These are phyloP conservation scores for Luscinia megarhynchos DNA, from an alignment of 2,797 vertebrate species.

Conservation along the genomic window DNA sequence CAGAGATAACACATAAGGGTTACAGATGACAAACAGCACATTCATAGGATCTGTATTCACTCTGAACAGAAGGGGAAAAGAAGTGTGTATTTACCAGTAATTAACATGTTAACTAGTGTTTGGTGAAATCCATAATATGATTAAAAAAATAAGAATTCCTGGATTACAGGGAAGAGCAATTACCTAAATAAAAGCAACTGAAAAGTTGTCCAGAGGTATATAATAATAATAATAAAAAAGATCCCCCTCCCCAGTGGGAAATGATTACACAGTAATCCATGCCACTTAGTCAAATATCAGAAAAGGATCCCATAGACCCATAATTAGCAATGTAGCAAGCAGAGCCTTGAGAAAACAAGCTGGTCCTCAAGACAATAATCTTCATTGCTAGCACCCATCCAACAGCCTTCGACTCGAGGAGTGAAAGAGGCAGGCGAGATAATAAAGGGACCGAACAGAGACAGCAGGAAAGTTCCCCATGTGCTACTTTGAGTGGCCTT, in stretches of 20 bases:
- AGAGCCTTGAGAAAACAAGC: slow-evolving; percentile 78
- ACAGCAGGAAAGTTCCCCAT: slow-evolving; percentile 75
- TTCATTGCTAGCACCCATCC: slow-evolving; percentile 71
- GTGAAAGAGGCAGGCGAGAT: slow-evolving; percentile 68
- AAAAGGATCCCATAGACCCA: slow-evolving; percentile 58
- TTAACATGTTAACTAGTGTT: slow-evolving; percentile 63
- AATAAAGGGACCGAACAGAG: slow-evolving; percentile 75
- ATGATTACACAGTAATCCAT: slow-evolving; percentile 57
- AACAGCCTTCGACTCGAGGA: slow-evolving; percentile 71
- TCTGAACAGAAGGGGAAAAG: slow-evolving; percentile 19
- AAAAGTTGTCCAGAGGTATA: slow-evolving; percentile 43
- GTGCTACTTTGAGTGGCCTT: slow-evolving; percentile 75
- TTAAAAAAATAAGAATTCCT: slow-evolving; percentile 46
- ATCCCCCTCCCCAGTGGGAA: slow-evolving; percentile 31
- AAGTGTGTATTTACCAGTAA: slow-evolving; percentile 45
- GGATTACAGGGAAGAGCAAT: slow-evolving; percentile 51
- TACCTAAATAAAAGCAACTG: slow-evolving; percentile 48
- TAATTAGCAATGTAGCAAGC: slow-evolving; percentile 77
- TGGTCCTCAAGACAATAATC: slow-evolving; percentile 74
- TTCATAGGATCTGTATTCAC: slow-evolving; percentile 19
- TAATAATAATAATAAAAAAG: slow-evolving; percentile 50
- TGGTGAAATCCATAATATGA: slow-evolving; percentile 58
- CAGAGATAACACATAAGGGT: slow-evolving; percentile 11
- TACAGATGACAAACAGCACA: slow-evolving; percentile 16
- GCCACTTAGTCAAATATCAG: slow-evolving; percentile 59